Evolutionary conservation across 2,888 invertebrate species (phyloP).

Genomic region (Megastigmus dorsalis): DNA sequence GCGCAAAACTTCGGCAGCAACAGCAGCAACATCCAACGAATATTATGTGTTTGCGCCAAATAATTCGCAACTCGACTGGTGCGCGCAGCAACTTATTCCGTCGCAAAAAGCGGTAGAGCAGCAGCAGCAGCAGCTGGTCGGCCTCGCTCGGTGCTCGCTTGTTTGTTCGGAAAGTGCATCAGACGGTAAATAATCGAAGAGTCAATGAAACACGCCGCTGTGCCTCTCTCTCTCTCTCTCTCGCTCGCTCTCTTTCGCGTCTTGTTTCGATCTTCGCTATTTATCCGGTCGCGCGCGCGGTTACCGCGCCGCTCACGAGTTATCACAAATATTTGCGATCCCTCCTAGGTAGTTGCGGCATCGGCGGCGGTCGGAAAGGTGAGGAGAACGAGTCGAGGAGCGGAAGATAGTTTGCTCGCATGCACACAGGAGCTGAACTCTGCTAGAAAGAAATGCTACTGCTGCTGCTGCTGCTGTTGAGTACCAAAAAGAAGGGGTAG

Average conservation of each 20-base stretch:
- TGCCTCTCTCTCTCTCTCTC: conserved; percentile 28
- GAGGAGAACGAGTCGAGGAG: conserved; percentile 55
- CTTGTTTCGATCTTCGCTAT: conserved; percentile 60
- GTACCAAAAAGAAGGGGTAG: conserved; percentile 48
- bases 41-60: no score
- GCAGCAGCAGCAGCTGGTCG: not conserved
- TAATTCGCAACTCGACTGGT: conserved; percentile 9
- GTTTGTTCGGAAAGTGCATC: conserved; percentile 42
- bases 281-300: conserved; percentile 61
- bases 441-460: no score
- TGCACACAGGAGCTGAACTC: conserved; percentile 57
- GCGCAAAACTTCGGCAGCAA: no score
- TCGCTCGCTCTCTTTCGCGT: not conserved
- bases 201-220: conserved; percentile 44
- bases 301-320: conserved; percentile 60
- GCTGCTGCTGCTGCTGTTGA: no score
- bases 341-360: no score
- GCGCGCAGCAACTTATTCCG: not conserved
- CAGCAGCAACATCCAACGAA: no score
- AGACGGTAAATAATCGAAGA: conserved; percentile 51
- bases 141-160: not conserved
- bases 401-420: conserved; percentile 66
- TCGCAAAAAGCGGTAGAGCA: not conserved
- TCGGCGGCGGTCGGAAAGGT: conserved; percentile 62
- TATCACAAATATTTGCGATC: conserved; percentile 69